Base-by-base conservation (phyloP, 2,797 vertebrate species). In the Lateolabrax maculatus region DNA sequence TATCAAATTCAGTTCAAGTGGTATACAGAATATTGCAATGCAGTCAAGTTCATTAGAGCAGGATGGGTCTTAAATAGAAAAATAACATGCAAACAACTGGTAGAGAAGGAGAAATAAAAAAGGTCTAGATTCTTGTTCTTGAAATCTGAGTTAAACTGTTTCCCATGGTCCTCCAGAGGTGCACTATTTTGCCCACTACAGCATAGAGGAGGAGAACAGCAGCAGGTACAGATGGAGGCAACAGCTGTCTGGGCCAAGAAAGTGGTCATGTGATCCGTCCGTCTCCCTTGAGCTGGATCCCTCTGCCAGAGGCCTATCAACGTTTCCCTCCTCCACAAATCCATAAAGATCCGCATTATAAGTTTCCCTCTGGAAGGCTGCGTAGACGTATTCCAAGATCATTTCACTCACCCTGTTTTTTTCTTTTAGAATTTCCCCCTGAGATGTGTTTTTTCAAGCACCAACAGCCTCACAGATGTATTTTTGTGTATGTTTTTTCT, bases 221-320 rank as follows among this genome's bases (percentile, higher is more conserved):
- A 77, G 77, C 67, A 77, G 79, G 69, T 81, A 55, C 89, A 88
- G 85, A 88, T 89, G 87, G 90, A 88, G 80, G 71, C 77, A 91
- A 90, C 91, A 93, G 83, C 91, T 90, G 90, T 88, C 73, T 44
- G 72, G 36, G 75, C 78, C 77, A 86, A 89, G 80, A 84, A 70
- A 62, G 65, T 58, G 51, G 72, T 88, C 92, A 90, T 43, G 80
- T 91, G 92, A 87, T 75, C 64, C 29, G 37, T 52, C 75, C 36
- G 5, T 76, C 84, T 62, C 87, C 79, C 81, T 83, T 31, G 37
- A 89, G 84, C 73, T 29, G 39, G 43, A 74, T 69, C 34, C 67
- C 72, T 71, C 80, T 77, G 83, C 76, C 83, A 89, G 66, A 44
- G 75, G 61, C 77, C 77, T 6, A 86, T 90, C 76, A 77, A 21